A percentile compares a stretch with the other conserved stretches of the same genome.
Evolutionary conservation across 2,797 vertebrate genomes (phyloP).

Genomic region (Cyprinodon diabolis): DNA sequence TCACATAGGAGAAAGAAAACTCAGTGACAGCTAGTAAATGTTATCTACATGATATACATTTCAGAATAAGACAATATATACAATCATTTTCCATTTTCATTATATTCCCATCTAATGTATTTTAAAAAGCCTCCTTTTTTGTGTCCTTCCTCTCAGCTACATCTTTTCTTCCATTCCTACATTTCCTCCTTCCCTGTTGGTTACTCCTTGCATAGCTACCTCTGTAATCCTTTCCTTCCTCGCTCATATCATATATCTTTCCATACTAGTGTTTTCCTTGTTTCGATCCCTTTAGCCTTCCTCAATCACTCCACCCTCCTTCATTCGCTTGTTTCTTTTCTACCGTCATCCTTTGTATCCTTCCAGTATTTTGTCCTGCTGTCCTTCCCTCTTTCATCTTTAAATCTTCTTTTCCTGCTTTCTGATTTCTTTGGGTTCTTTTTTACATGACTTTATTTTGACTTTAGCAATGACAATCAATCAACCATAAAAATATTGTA

Average conservation of each 20-base stretch:
- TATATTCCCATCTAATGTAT: background rate
- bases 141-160: background rate
- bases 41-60: background rate
- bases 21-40: background rate
- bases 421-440: too few species aligned
- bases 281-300: background rate
- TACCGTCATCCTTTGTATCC: too few species aligned
- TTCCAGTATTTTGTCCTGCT: background rate
- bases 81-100: too few species aligned
- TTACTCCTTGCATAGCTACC: background rate
- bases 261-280: background rate
- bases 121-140: too few species aligned
- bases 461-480: too few species aligned
- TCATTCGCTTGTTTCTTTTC: too few species aligned
- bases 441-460: too few species aligned
- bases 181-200: background rate
- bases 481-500: too few species aligned
- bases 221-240: background rate
- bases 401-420: too few species aligned
- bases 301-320: background rate
- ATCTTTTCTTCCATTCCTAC: background rate
- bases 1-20: background rate
- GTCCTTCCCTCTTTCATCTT: too few species aligned
- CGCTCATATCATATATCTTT: background rate
- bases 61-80: background rate